These are phyloP conservation scores for Lithophane socia DNA, from an alignment of 2,888 invertebrate genomes.

Conservation along the genomic window DNA sequence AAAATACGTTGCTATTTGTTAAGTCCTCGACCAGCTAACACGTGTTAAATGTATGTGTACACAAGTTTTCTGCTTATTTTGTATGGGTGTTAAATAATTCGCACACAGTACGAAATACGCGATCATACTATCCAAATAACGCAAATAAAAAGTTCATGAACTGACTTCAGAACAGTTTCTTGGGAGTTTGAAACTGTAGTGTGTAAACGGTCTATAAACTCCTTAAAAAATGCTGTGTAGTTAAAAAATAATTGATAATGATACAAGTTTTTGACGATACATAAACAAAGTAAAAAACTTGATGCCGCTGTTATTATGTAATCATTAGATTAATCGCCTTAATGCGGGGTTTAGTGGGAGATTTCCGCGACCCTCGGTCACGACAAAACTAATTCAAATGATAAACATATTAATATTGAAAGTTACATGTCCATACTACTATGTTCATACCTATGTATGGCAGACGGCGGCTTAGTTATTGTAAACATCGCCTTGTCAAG, in stretches of 20 bases:
- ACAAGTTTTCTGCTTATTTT: conserved; percentile 46
- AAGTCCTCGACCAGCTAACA: conserved; percentile 39
- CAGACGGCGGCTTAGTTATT: conserved; percentile 7
- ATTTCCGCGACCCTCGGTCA: conserved; percentile 61
- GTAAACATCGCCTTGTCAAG: conserved; percentile 41
- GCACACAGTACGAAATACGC: conserved; percentile 11
- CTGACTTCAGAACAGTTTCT: conserved; percentile 15
- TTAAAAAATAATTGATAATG: not conserved
- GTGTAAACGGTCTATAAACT: not conserved
- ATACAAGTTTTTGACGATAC: not conserved
- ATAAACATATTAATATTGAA: conserved; percentile 55
- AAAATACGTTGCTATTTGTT: conserved; percentile 37
- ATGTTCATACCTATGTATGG: not conserved
- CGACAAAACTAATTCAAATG: conserved; percentile 61
- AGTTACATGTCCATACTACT: conserved; percentile 13
- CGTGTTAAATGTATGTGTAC: conserved; percentile 51
- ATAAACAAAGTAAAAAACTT: conserved; percentile 33
- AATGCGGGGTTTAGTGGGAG: conserved; percentile 30
- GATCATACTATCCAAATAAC: conserved; percentile 24
- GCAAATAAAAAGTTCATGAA: conserved; percentile 38
- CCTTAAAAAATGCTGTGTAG: not conserved
- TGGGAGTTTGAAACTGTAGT: not conserved
- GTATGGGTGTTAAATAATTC: conserved; percentile 43
- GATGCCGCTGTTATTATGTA: conserved; percentile 19
- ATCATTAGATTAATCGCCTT: conserved; percentile 30